phyloP scores from a whole-genome alignment of 1,140 invertebrate genomes.

The Macrosteles quadrilineatus region DNA sequence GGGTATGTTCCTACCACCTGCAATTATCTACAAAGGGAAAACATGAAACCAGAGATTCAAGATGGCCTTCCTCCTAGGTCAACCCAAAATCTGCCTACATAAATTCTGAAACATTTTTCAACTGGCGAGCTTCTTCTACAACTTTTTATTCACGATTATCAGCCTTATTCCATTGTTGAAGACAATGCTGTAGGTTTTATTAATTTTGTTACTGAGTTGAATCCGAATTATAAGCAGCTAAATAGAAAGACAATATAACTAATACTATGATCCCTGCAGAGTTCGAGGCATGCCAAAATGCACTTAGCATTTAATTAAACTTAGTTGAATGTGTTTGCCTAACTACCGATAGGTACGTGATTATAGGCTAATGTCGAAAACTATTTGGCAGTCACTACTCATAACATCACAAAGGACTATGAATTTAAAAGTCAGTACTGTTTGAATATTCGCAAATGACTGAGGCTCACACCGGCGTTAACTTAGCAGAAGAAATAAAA shows the following conservation, averaged over 20 bases:
- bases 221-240: constrained; percentile 16
- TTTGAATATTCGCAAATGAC: constrained; percentile 31
- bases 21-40: constrained; percentile 12
- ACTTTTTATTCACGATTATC: constrained; percentile 15
- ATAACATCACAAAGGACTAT: constrained; percentile 39
- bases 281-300: constrained; percentile 34
- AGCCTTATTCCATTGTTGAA: constrained; percentile 31
- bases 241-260: constrained; percentile 33
- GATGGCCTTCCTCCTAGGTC: constrained; percentile 6
- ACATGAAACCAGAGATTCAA: not conserved
- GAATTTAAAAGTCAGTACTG: constrained; percentile 10
- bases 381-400: constrained; percentile 37
- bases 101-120: not conserved
- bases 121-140: too few species aligned
- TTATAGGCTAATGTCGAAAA: constrained; percentile 36
- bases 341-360: constrained; percentile 41
- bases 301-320: not conserved
- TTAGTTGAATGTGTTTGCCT: constrained; percentile 26
- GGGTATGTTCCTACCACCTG: constrained; percentile 23
- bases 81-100: not conserved
- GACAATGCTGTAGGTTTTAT: constrained; percentile 35
- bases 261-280: constrained; percentile 31
- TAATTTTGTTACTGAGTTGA: constrained; percentile 32
- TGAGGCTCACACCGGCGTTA: constrained; percentile 1
- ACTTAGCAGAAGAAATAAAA: constrained; percentile 29